These are phyloP conservation scores for Takifugu flavidus DNA, from an alignment of 2,113 vertebrate species.

Conservation along the genomic window DNA sequence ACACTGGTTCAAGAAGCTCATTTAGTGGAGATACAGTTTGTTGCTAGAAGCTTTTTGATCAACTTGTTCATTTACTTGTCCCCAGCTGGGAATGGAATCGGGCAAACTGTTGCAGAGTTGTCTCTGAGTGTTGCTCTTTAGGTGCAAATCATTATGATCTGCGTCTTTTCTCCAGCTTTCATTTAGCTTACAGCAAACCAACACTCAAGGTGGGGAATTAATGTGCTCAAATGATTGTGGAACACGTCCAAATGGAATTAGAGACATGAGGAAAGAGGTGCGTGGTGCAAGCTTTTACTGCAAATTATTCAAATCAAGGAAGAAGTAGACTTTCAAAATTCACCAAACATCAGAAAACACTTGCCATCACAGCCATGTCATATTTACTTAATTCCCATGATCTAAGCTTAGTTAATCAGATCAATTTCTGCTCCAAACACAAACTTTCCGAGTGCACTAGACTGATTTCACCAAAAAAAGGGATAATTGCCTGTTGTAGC, in stretches of 20 bases:
- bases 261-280: neutral
- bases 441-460: constrained; percentile 13
- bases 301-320: constrained; percentile 21
- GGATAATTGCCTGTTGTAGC: constrained; percentile 45
- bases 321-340: constrained; percentile 1
- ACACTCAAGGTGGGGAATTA: neutral
- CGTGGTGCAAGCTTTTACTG: constrained; percentile 18
- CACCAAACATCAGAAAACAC: neutral
- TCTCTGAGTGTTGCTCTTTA: neutral
- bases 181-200: neutral
- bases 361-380: neutral
- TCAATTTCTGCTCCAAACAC: neutral
- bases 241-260: constrained; percentile 1
- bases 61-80: constrained; percentile 27
- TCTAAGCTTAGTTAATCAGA: constrained; percentile 28
- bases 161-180: no score
- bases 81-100: neutral
- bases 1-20: constrained; percentile 13
- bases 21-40: constrained; percentile 17
- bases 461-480: constrained; percentile 31
- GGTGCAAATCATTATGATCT: neutral
- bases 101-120: neutral
- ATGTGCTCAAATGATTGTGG: neutral
- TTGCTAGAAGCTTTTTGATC: constrained; percentile 28
- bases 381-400: constrained; percentile 2